These are phyloP conservation scores for Cyclura pinguis DNA, from an alignment of 2,797 vertebrate genomes.

Conservation along the genomic window DNA sequence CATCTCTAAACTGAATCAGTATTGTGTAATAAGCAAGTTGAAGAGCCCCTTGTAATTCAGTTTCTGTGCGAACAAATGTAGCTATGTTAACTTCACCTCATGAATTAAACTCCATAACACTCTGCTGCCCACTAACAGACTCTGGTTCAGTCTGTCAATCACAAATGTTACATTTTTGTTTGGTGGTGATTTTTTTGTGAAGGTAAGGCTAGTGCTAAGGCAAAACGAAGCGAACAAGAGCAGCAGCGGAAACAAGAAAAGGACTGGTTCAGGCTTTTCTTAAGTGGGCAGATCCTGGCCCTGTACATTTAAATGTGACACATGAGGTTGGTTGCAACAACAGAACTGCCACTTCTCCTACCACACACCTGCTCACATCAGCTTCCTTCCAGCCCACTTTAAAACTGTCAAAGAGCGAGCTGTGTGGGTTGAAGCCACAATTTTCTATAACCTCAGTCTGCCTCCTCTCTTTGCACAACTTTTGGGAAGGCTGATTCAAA, in stretches of 20 bases:
- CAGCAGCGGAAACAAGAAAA: not conserved
- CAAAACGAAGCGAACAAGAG: too few relatives aligned
- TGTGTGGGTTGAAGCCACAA: constrained; percentile 57
- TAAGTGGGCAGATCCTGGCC: not conserved
- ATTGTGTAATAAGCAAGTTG: too few relatives aligned
- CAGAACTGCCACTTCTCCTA: too few relatives aligned
- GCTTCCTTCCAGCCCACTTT: too few relatives aligned
- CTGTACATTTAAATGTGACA: not conserved
- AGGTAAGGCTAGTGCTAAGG: too few relatives aligned
- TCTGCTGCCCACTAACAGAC: too few relatives aligned
- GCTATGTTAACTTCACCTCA: not conserved
- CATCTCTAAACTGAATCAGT: not conserved
- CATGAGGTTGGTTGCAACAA: not conserved
- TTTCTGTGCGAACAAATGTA: too few relatives aligned
- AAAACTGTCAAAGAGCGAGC: not conserved
- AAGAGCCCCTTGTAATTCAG: too few relatives aligned
- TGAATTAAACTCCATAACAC: not conserved
- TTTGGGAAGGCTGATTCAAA: constrained; percentile 57
- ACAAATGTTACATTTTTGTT: not conserved
- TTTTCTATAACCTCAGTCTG: constrained; percentile 35
- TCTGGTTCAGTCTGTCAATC: too few relatives aligned
- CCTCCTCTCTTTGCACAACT: not conserved
- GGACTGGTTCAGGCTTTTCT: not conserved
- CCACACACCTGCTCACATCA: not conserved
- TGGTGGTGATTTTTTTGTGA: not conserved